These are phyloP conservation scores for Drosophila fungiperda DNA, from an alignment of 2,888 invertebrate species.

Conservation along the genomic window DNA sequence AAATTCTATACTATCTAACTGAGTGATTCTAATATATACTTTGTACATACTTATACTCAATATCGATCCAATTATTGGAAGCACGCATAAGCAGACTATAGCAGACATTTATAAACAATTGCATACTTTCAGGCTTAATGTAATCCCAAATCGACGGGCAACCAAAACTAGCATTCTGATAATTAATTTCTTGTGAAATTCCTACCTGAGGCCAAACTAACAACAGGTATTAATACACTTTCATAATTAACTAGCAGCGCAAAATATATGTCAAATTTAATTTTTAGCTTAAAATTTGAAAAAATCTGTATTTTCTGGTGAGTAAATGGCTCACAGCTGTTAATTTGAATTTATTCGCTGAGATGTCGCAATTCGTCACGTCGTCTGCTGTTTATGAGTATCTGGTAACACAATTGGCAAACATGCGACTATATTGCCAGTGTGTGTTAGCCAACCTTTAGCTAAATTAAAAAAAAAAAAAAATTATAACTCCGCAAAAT, in stretches of 20 bases:
- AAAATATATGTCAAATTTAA: not conserved
- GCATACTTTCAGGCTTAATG: conserved; percentile 8
- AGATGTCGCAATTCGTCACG: not conserved
- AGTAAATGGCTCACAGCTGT: not conserved
- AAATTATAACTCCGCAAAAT: too few relatives aligned
- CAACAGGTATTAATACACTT: not conserved
- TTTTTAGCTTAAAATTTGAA: not conserved
- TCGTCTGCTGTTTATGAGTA: too few relatives aligned
- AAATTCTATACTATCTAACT: not conserved
- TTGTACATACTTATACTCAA: not conserved
- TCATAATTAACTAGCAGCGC: not conserved
- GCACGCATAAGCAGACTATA: not conserved
- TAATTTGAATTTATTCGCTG: not conserved
- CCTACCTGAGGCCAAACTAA: not conserved
- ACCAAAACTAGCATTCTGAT: not conserved
- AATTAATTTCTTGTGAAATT: not conserved
- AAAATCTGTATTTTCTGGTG: not conserved
- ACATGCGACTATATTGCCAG: too few relatives aligned
- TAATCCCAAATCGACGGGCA: not conserved
- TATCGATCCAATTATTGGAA: not conserved
- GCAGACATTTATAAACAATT: not conserved
- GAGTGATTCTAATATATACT: not conserved
- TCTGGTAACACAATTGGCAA: too few relatives aligned
- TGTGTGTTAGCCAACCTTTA: too few relatives aligned
- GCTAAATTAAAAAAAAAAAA: too few relatives aligned